Conservation (phyloP, 2,113 vertebrate genomes). For the Lagopus muta region DNA sequence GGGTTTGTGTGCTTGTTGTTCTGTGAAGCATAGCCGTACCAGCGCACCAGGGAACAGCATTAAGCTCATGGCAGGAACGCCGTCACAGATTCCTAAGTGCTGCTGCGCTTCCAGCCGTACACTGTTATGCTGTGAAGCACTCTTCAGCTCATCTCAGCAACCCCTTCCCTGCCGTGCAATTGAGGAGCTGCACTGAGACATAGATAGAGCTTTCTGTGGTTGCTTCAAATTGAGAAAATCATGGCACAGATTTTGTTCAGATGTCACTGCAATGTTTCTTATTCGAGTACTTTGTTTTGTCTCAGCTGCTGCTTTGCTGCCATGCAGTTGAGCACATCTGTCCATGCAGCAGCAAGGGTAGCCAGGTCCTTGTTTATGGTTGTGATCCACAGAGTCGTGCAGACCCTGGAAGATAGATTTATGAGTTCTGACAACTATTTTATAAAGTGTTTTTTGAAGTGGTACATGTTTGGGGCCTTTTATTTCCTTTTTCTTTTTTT, state of each 20-base stretch:
- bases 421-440: background rate
- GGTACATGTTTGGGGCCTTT: background rate
- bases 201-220: background rate
- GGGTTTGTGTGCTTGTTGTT: background rate
- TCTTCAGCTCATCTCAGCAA: background rate
- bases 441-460: background rate
- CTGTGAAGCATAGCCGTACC: background rate
- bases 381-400: background rate
- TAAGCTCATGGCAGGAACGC: background rate
- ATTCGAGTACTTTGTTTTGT: background rate
- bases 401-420: background rate
- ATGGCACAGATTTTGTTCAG: background rate
- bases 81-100: background rate
- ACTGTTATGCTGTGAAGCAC: background rate
- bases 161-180: background rate
- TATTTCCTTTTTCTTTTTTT: background rate
- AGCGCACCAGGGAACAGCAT: background rate
- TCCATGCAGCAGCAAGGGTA: background rate
- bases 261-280: background rate
- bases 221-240: background rate
- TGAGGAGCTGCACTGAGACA: background rate
- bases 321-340: fast-evolving
- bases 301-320: background rate
- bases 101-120: background rate
- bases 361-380: background rate